phyloP scores from a whole-genome alignment of 2,888 invertebrate species.

The Drosophila anomalipes region DNA sequence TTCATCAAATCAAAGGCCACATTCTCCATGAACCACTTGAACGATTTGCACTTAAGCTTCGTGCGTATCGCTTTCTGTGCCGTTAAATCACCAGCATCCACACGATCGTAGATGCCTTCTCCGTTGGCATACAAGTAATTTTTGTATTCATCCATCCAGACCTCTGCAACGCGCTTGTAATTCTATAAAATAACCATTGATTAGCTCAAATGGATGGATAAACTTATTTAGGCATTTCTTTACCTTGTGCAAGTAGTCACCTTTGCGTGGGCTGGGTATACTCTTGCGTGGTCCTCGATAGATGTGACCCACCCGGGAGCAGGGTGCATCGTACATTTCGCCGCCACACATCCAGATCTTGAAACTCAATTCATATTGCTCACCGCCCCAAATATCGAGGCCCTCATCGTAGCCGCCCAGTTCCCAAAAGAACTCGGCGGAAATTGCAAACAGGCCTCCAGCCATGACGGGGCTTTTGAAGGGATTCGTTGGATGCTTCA shows the following conservation, averaged over 20 bases:
- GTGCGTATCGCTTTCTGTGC: conserved; percentile 91
- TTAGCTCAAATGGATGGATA: background rate
- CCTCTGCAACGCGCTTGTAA: conserved; percentile 96
- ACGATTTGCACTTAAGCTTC: conserved; percentile 93
- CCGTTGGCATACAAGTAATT: conserved; percentile 93
- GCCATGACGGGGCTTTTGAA: conserved; percentile 97
- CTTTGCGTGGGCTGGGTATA: conserved; percentile 96
- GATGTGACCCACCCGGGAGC: conserved; percentile 96
- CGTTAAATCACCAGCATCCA: conserved; percentile 93
- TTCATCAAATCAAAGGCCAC: conserved; percentile 96
- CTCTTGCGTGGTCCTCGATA: conserved; percentile 91
- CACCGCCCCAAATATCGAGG: conserved; percentile 98
- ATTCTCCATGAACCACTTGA: conserved; percentile 98
- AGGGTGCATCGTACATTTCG: conserved; percentile 96
- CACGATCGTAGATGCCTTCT: conserved; percentile 89
- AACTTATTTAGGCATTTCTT: conserved; percentile 1
- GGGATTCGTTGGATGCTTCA: conserved; percentile 82
- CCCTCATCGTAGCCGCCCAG: conserved; percentile 97
- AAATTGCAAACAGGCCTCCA: conserved; percentile 98
- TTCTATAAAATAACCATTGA: conserved; percentile 87
- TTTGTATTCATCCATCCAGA: conserved; percentile 99
- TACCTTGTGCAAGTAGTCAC: conserved; percentile 89
- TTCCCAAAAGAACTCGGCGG: conserved; percentile 97
- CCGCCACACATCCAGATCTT: conserved; percentile 99
- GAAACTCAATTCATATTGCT: conserved; percentile 98